A percentile compares a stretch with the other conserved stretches of the same genome.
These are phyloP conservation scores for Neuroterus valhalla DNA, from an alignment of 1,140 invertebrate species.

Conservation along the genomic window DNA sequence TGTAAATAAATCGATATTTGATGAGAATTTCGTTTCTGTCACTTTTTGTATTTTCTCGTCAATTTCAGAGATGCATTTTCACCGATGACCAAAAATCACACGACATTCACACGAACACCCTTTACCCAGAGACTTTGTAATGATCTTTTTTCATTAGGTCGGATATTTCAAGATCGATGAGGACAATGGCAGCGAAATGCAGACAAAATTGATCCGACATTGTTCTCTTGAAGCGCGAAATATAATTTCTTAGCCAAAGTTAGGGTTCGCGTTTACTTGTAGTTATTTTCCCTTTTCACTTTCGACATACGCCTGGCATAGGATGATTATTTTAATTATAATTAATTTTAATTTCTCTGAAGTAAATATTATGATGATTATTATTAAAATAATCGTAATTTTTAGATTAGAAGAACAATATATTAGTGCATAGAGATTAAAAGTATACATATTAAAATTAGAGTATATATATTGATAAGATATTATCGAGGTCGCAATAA, in stretches of 20 bases:
- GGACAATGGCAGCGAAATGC: conserved; percentile 36
- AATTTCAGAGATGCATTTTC: conserved; percentile 44
- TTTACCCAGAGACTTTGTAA: conserved; percentile 45
- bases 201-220: conserved; percentile 30
- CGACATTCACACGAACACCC: conserved; percentile 33
- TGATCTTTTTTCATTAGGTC: conserved; percentile 50
- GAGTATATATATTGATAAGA: conserved; percentile 70
- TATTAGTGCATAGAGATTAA: conserved; percentile 70
- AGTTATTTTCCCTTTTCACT: conserved; percentile 39
- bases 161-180: conserved; percentile 57
- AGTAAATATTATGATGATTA: conserved; percentile 58
- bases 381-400: conserved; percentile 66
- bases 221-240: conserved; percentile 50
- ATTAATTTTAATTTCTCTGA: conserved; percentile 41
- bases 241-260: conserved; percentile 71
- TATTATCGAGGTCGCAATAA: conserved; percentile 70
- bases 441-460: conserved; percentile 69
- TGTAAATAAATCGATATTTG: conserved; percentile 8
- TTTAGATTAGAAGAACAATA: conserved; percentile 71
- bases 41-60: conserved; percentile 14
- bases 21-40: neutral
- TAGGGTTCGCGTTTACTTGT: conserved; percentile 64
- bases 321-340: conserved; percentile 51
- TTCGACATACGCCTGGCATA: conserved; percentile 56
- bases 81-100: conserved; percentile 49